These are phyloP conservation scores for Metellina segmentata DNA, from an alignment of 2,888 invertebrate genomes.

Conservation along the genomic window DNA sequence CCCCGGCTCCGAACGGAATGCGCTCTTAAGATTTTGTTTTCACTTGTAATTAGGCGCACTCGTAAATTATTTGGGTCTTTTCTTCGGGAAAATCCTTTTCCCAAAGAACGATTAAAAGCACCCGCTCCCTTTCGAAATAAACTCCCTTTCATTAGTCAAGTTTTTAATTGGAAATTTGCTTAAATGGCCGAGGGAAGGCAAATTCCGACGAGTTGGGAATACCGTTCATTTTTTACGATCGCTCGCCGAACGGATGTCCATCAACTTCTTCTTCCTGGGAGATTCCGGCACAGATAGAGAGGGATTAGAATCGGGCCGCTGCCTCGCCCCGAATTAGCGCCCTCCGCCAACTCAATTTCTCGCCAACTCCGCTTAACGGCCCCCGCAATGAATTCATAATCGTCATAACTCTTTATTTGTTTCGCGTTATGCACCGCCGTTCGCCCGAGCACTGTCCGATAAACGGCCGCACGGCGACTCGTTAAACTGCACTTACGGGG, in stretches of 20 bases:
- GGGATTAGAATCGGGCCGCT: constrained; percentile 69
- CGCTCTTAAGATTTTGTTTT: constrained; percentile 75
- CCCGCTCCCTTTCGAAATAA: constrained; percentile 58
- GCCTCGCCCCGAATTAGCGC: background rate
- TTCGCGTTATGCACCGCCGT: constrained; percentile 3
- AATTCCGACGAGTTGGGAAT: constrained; percentile 57
- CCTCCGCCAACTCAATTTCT: constrained; percentile 66
- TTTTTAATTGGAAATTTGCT: constrained; percentile 76
- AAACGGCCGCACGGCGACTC: background rate
- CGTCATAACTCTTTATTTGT: constrained; percentile 58
- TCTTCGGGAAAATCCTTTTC: constrained; percentile 62
- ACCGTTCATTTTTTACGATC: constrained; percentile 76
- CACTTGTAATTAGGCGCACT: constrained; percentile 75
- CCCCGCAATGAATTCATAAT: constrained; percentile 33
- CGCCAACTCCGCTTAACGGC: constrained; percentile 17
- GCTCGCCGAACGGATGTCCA: constrained; percentile 50
- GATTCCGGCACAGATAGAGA: constrained; percentile 60
- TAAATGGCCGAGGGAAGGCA: constrained; percentile 62
- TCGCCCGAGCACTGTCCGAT: background rate
- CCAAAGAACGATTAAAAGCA: constrained; percentile 70
- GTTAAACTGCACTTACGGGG: background rate
- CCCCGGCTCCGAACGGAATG: constrained; percentile 60
- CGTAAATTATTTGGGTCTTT: constrained; percentile 75
- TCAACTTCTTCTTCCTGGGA: constrained; percentile 67
- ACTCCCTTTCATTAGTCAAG: constrained; percentile 76